Evolutionary conservation across 2,888 invertebrate genomes (phyloP).

Genomic region (Tridacna gigas): DNA sequence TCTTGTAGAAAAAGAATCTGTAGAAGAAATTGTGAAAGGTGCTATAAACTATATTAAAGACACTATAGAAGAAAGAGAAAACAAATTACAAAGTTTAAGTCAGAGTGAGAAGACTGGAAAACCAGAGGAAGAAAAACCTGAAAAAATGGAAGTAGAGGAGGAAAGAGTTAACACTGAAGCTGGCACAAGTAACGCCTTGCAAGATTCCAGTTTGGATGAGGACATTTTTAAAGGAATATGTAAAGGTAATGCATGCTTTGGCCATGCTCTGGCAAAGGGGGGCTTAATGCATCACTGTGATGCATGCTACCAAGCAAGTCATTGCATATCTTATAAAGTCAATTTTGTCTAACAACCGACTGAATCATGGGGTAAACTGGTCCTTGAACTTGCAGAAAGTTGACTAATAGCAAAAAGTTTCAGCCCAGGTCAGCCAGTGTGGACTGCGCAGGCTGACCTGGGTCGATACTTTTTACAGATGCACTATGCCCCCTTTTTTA

Average conservation of each 20-base stretch:
- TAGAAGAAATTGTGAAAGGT: slow-evolving; percentile 31
- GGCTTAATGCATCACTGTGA: too few relatives aligned
- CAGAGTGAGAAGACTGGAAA: background rate
- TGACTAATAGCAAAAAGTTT: too few relatives aligned
- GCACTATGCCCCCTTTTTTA: too few relatives aligned
- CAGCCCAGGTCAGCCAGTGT: too few relatives aligned
- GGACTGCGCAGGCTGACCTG: too few relatives aligned
- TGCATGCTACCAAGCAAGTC: too few relatives aligned
- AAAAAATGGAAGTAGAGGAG: slow-evolving; percentile 25
- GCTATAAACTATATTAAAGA: slow-evolving; percentile 45
- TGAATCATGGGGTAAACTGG: too few relatives aligned
- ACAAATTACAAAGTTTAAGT: background rate
- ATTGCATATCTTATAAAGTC: too few relatives aligned
- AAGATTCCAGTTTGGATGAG: slow-evolving; percentile 11
- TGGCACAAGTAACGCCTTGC: background rate
- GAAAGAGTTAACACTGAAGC: background rate
- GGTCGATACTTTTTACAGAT: too few relatives aligned
- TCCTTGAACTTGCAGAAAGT: too few relatives aligned
- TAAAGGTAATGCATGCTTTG: background rate
- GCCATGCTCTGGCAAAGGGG: too few relatives aligned
- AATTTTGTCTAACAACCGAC: too few relatives aligned
- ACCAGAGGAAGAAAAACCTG: background rate
- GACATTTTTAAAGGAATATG: background rate
- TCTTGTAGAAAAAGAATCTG: background rate
- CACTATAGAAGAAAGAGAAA: slow-evolving; percentile 37